Percentiles rank a stretch among this genome's conserved stretches.
Evolutionary conservation across 2,888 invertebrate genomes (phyloP).

Genomic region (Amiota mariae): DNA sequence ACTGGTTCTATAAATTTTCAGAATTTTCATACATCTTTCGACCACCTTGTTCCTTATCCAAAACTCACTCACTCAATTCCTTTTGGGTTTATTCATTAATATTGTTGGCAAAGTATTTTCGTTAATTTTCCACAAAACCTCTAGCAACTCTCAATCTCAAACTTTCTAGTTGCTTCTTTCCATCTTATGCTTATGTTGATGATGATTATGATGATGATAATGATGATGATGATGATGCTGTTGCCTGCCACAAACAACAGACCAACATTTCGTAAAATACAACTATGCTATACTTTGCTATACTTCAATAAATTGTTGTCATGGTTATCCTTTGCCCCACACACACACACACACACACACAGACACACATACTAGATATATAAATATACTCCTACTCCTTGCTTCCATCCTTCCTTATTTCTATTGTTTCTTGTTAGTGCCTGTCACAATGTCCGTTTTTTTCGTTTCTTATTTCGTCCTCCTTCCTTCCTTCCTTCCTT

Average conservation of each 20-base stretch:
- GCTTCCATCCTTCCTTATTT: not conserved
- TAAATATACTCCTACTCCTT: too few species aligned
- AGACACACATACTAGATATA: too few species aligned
- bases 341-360: conserved; percentile 31
- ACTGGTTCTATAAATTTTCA: too few species aligned
- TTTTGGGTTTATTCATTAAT: conserved; percentile 64
- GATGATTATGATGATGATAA: not conserved
- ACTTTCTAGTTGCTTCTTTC: not conserved
- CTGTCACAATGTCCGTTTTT: conserved; percentile 58
- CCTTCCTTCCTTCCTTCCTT: not conserved
- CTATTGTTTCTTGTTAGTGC: conserved; percentile 18
- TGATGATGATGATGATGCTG: conserved; percentile 22
- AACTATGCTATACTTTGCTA: not conserved
- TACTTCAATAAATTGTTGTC: conserved; percentile 5
- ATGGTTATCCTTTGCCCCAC: conserved; percentile 21
- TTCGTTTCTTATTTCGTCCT: not conserved
- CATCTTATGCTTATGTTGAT: not conserved
- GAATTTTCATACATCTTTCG: too few species aligned
- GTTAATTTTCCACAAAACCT: conserved; percentile 52
- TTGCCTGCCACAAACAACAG: conserved; percentile 36
- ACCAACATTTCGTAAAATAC: conserved; percentile 4
- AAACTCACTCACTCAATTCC: conserved; percentile 14
- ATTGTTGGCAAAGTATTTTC: conserved; percentile 68
- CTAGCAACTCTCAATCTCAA: not conserved
- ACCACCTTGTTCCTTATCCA: too few species aligned